These are phyloP conservation scores for Chymomyza caudatula DNA, from an alignment of 2,888 invertebrate genomes.

Conservation along the genomic window DNA sequence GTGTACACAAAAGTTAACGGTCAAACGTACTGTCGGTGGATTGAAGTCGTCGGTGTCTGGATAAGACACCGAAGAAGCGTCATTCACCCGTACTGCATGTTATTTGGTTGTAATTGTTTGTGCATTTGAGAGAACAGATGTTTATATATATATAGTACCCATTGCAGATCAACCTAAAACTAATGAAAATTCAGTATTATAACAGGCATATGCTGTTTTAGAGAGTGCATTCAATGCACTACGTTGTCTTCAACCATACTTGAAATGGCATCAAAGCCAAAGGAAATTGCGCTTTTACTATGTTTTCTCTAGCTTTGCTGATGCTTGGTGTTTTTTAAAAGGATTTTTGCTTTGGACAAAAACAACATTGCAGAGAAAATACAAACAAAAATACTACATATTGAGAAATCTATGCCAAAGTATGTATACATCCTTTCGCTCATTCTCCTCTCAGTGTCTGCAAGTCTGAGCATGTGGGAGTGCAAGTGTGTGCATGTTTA, in stretches of 20 bases:
- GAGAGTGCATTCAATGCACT: background rate
- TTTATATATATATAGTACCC: too few relatives aligned
- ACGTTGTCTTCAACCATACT: background rate
- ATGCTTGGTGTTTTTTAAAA: conserved; percentile 51
- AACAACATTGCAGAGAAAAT: conserved; percentile 41
- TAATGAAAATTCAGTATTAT: too few relatives aligned
- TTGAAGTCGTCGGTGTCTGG: too few relatives aligned
- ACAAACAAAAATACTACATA: conserved; percentile 1
- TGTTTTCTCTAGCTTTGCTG: conserved; percentile 38
- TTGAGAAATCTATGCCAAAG: background rate
- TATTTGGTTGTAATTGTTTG: too few relatives aligned
- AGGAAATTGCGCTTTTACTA: conserved; percentile 63
- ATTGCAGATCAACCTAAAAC: too few relatives aligned
- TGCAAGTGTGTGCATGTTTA: conserved; percentile 45
- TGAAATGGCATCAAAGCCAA: conserved; percentile 9
- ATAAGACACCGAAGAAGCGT: too few relatives aligned
- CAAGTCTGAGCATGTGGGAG: conserved; percentile 15
- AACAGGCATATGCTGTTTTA: too few relatives aligned
- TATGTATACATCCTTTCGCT: background rate
- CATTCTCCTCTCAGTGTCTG: background rate
- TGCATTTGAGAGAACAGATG: too few relatives aligned
- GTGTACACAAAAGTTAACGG: too few relatives aligned
- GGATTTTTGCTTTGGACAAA: conserved; percentile 41
- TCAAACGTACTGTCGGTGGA: too few relatives aligned
- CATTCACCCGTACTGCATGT: too few relatives aligned